Evolutionary conservation across 2,797 vertebrate genomes (phyloP), one percentile per base, ranked within the genome.

Genomic region (Serranus cabrilla): DNA sequence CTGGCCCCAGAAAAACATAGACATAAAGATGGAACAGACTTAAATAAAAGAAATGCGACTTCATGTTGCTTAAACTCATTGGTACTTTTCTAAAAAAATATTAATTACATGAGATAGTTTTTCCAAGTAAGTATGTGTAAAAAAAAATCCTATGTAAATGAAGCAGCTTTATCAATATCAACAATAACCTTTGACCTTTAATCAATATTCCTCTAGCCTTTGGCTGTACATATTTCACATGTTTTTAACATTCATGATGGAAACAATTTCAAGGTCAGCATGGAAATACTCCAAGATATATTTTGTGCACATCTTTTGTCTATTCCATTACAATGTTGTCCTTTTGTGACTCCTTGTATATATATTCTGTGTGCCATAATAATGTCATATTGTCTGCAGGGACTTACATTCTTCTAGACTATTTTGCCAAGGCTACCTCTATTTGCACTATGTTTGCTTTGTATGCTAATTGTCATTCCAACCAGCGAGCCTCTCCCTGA

Each of bases 401-500:
- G 65, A 46, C 64, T 45, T 51, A 7, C 12, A 65, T 52, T 57
- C 43, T 46, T 40, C 13, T 31, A 4, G 9, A 17, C 39, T 45
- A 17, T 64, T 79, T 25, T 59, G 18, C 34, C 31, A 61, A 49
- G 54, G 46, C 34, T 50, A 14, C 31, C 25, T 80, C 10, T 68
- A 16, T 64, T 63, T 72, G 51, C 51, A 25, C 7, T 8, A 11
- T 49, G 56, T 68, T 83, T 58, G 11, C 39, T 71, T 59, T 56
- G 14, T 39, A 59, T 52, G 57, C 57, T 81, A 42, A 82, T 82
- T 83, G 60, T 65, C 45, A 83, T 82, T 85, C 82, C 42, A 46
- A n/a, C 23, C 46, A 39, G 37, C 7, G 2, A 64, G 31, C 43
- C 18, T 75, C 76, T 76, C 73, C 59, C 66, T 31, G 68, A 23